Evolutionary conservation across 2,888 invertebrate genomes (phyloP).

Genomic region (Epistrophe grossulariae): DNA sequence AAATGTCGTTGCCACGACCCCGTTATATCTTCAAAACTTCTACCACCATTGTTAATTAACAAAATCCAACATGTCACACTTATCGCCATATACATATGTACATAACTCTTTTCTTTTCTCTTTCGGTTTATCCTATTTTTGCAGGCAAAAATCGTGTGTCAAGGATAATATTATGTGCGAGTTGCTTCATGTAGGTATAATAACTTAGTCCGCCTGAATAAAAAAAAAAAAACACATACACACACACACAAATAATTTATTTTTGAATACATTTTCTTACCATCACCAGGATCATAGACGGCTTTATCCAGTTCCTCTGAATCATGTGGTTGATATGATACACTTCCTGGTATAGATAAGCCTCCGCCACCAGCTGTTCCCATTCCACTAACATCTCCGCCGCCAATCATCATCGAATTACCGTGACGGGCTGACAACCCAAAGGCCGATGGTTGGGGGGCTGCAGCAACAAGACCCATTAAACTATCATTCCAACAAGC

Average conservation of each 20-base stretch:
- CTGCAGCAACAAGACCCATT: conserved; percentile 52
- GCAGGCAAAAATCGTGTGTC: background rate
- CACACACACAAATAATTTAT: background rate
- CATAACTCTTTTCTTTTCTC: background rate
- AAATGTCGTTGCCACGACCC: background rate
- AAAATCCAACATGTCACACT: conserved; percentile 4
- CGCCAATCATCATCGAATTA: conserved; percentile 69
- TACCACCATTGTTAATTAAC: background rate
- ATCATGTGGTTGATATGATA: conserved; percentile 78
- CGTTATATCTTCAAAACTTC: background rate
- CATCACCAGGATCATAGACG: conserved; percentile 83
- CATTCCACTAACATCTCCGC: conserved; percentile 36
- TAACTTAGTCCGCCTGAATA: background rate
- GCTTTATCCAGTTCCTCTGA: conserved; percentile 79
- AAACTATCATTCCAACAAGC: conserved; percentile 68
- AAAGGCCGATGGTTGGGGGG: conserved; percentile 41
- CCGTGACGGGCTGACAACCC: conserved; percentile 61
- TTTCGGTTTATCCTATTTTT: background rate
- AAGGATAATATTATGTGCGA: background rate
- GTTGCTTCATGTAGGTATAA: conserved; percentile 12
- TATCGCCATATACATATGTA: background rate
- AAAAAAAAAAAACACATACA: background rate
- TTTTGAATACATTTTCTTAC: conserved; percentile 78
- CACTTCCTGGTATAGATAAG: conserved; percentile 76
- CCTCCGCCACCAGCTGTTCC: conserved; percentile 60